Base-by-base conservation (phyloP, 2,113 vertebrate genomes). In the Crotalus viridis region DNA sequence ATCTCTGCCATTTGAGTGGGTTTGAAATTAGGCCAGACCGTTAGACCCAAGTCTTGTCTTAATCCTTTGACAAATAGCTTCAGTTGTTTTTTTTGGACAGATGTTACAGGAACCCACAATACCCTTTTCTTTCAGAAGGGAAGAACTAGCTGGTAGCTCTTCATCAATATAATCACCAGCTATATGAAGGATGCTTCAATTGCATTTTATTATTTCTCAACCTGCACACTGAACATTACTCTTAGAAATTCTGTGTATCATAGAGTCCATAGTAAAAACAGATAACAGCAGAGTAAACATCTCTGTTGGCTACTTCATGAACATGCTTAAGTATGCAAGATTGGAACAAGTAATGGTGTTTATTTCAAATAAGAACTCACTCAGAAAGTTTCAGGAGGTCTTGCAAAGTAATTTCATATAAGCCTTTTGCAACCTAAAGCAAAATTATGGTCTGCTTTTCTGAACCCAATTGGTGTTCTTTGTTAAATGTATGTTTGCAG, bases 11-110 rank as follows among this genome's bases (percentile, higher is more conserved):
- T 90, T 94, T 89, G 94, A 96, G 95, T 94, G 93, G 94, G 94
- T 91, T 96, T 95, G 95, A 96, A 97, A 95, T 94, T 54, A 96
- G 94, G 95, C 95, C 94, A 95, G 96, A 94, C 96, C 96, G 94
- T 94, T 97, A 95, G 92, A 94, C 95, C 93, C 93, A 93, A 88
- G 59, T 90, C 93, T 94, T 94, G n/a, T 95, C 94, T 94, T 94
- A 91, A 89, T 96, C 92, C 91, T 81, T 94, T 94, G 94, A 90
- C 3, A 86, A 96, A 93, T 92, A 94, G 92, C 93, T 92, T 89
- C 51, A 94, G 91, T 92, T 94, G 93, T 91, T 96, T 90, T 51
- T 39, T 81, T 93, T 2, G 12, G 69, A 91, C 88, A 94, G 43
- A 54, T 51, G 90, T 93, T 93, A 69, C 74, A 15, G 52, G 92